Percentiles rank a stretch among this genome's conserved stretches.
phyloP scores from a whole-genome alignment of 2,113 vertebrate genomes.

The Trematocara nigrifrons region DNA sequence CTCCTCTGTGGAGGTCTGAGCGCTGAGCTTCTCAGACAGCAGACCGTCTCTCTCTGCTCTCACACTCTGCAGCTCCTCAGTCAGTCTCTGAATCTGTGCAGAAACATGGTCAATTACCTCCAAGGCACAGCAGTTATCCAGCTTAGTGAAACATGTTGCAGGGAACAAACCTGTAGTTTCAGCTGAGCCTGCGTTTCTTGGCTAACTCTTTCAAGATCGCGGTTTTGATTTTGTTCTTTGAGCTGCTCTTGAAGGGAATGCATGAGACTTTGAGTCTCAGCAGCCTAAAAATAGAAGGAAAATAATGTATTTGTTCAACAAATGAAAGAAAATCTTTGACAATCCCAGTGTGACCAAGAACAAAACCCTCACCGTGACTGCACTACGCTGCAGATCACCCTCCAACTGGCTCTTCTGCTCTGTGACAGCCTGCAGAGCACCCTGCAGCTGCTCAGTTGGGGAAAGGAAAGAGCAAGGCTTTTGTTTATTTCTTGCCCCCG shows the following conservation, averaged over 20 bases:
- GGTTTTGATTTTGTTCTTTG: not conserved
- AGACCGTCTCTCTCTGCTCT: too few species aligned
- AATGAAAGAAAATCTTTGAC: not conserved
- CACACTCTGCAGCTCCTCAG: too few species aligned
- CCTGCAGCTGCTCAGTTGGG: not conserved
- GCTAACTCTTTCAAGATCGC: not conserved
- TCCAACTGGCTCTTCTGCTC: slow-evolving; percentile 16
- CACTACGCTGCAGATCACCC: not conserved
- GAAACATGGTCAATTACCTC: not conserved
- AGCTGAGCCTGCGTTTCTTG: not conserved
- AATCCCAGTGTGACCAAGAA: not conserved
- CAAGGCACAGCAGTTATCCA: not conserved
- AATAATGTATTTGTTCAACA: not conserved
- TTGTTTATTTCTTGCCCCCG: fast-evolving
- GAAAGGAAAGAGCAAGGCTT: not conserved
- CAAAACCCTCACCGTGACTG: not conserved
- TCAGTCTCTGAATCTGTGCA: too few species aligned
- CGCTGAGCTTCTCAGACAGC: too few species aligned
- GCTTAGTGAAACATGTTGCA: not conserved
- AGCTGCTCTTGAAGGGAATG: slow-evolving; percentile 5
- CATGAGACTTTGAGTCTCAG: not conserved
- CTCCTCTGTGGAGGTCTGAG: too few species aligned
- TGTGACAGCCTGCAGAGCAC: not conserved
- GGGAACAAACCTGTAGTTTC: not conserved
- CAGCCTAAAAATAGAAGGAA: not conserved